Percentiles rank a stretch among this genome's conserved stretches.
These are phyloP conservation scores for Syrista parreyssii DNA, from an alignment of 2,888 invertebrate species.

Conservation along the genomic window DNA sequence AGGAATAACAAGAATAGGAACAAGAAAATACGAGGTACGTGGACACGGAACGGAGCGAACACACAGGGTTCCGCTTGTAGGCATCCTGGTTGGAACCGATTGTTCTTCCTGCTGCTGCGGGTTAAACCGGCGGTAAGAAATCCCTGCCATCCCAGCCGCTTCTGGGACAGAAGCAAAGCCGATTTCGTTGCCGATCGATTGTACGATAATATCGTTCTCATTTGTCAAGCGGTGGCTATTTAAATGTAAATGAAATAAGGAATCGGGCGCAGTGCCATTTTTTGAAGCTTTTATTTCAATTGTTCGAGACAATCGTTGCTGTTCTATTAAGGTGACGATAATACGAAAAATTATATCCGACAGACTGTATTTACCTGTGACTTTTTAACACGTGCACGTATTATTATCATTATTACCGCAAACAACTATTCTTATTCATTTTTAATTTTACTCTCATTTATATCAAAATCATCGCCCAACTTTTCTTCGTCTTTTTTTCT, in stretches of 20 bases:
- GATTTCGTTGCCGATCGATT: slow-evolving; percentile 49
- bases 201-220: slow-evolving; percentile 60
- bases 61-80: slow-evolving; percentile 41
- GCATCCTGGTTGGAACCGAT: slow-evolving; percentile 42
- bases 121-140: slow-evolving; percentile 41
- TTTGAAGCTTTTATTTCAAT: too few species aligned
- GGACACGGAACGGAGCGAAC: slow-evolving; percentile 27
- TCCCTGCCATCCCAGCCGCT: slow-evolving; percentile 30
- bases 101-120: slow-evolving; percentile 36
- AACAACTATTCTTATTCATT: too few species aligned
- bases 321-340: too few species aligned
- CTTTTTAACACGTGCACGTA: too few species aligned
- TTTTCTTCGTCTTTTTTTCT: too few species aligned
- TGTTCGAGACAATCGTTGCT: too few species aligned
- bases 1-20: not conserved
- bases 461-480: too few species aligned
- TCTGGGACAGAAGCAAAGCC: slow-evolving; percentile 36
- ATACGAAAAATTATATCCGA: too few species aligned
- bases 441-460: too few species aligned
- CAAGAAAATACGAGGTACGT: slow-evolving; percentile 23
- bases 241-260: slow-evolving; percentile 55
- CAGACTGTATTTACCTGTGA: too few species aligned
- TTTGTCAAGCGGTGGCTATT: slow-evolving; percentile 56
- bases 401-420: too few species aligned
- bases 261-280: not conserved